Evolutionary conservation across 2,888 invertebrate species (phyloP), one percentile per base, ranked within the genome.

Genomic region (Andrena flavipes): DNA sequence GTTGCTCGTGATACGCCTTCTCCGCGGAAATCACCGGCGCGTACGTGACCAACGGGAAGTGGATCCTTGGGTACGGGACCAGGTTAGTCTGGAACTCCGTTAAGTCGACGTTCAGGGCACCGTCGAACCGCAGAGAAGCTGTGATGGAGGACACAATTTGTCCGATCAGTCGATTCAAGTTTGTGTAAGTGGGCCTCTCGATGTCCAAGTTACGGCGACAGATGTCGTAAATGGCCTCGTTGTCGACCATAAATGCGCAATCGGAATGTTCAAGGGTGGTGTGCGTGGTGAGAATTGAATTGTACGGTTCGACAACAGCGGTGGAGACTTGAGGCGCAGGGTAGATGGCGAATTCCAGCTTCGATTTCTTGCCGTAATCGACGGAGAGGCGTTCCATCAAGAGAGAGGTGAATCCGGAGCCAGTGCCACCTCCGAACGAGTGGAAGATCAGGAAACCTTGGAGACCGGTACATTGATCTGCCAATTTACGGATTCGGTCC

Each of bases 361-460:
- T 99, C 84, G 98, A 98, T 95, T 99, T 99, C 96, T 99, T 99
- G 92, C 98, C 98, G 94, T 99, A 99, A 94, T 99, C 99, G 67
- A 99, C 98, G 68, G 98, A 98, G 90, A 99, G 96, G 90, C 98
- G 96, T 95, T 99, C 99, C 99, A 99, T 99, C 90, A 99, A 95
- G 84, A 99, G 96, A 26, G 99, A 98, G 51, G 99, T 98, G 95
- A 99, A 99, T 75, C 99, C 99, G 48, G 98, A 99, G 78, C 98
- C 99, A 92, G 98, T 99, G 91, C 98, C 98, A 88, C 97, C 98
- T 91, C 97, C 98, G 94, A 98, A 99, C 0, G 98, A 98, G 95
- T 99, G 99, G 97, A 99, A 99, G 94, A 99, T 98, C 87, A 99
- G 96, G 96, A 99, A 98, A 88, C 98, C 98, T 95, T 98, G 97